phyloP scores from a whole-genome alignment of 1,140 invertebrate species.

The Stenopsyche tienmushanensis region DNA sequence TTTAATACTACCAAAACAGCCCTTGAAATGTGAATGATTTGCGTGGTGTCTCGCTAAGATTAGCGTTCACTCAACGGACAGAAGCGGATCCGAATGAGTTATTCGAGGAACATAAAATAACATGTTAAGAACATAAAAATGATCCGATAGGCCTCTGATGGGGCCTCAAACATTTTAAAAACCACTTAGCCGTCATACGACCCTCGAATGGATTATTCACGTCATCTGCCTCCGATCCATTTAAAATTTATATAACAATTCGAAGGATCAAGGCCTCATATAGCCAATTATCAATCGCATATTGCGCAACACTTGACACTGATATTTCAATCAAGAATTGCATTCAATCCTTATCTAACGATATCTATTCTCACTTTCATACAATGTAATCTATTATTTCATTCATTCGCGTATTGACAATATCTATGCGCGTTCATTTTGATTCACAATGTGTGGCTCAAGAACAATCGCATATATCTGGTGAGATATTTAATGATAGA shows the following conservation, averaged over 20 bases:
- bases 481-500: neutral
- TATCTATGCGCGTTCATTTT: no score
- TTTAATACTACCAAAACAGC: no score
- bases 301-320: no score
- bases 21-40: no score
- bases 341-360: no score
- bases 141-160: conserved; percentile 30
- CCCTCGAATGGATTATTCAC: conserved; percentile 16
- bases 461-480: neutral
- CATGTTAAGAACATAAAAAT: conserved; percentile 39
- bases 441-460: neutral
- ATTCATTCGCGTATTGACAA: no score
- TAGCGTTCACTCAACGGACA: conserved; percentile 27
- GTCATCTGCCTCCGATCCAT: conserved; percentile 15
- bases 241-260: no score
- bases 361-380: no score
- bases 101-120: conserved; percentile 36
- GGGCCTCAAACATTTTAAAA: conserved; percentile 32
- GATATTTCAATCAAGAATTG: no score
- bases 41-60: no score
- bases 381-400: neutral
- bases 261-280: no score
- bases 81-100: conserved; percentile 33
- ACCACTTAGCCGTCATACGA: conserved; percentile 29
- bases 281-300: neutral